Percentiles rank a stretch among this genome's conserved stretches.
phyloP scores from a whole-genome alignment of 2,888 invertebrate genomes.

The Oxystoma pomonae region DNA sequence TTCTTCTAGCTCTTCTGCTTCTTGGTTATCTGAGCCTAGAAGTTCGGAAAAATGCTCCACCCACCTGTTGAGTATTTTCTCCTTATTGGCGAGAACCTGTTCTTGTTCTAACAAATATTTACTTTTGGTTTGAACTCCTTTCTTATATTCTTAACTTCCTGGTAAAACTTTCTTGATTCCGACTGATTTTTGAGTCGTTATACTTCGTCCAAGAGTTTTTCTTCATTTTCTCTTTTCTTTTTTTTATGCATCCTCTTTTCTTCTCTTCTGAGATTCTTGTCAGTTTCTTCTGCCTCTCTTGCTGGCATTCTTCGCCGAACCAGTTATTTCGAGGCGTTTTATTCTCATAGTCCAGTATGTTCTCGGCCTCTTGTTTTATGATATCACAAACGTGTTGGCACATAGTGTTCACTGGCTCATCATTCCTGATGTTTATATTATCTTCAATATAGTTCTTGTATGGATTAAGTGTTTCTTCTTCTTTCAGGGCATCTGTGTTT shows the following conservation, averaged over 20 bases:
- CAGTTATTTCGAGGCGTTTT: slow-evolving; percentile 1
- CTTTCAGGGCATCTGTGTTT: neutral
- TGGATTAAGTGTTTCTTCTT: neutral
- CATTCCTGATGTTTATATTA: neutral
- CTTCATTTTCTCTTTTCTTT: too few species aligned
- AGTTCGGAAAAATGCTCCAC: slow-evolving; percentile 1
- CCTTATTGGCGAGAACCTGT: too few species aligned
- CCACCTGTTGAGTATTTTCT: too few species aligned
- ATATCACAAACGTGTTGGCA: neutral
- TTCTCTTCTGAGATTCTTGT: neutral
- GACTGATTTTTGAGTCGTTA: neutral
- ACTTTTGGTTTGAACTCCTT: neutral
- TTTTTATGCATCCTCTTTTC: too few species aligned
- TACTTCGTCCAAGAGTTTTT: neutral
- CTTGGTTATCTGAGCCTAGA: neutral
- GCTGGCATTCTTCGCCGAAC: slow-evolving; percentile 1
- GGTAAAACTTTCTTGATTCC: slow-evolving; percentile 3
- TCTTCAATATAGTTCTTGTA: neutral
- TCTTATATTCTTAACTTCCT: neutral
- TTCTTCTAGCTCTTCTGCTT: neutral
- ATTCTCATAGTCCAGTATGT: neutral
- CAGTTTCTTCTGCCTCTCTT: neutral
- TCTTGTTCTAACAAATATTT: too few species aligned
- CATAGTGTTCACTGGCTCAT: neutral
- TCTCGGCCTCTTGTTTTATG: neutral